Evolutionary conservation across 2,113 vertebrate genomes (phyloP), one percentile per base, ranked within the genome.

Genomic region (Ondatra zibethicus): DNA sequence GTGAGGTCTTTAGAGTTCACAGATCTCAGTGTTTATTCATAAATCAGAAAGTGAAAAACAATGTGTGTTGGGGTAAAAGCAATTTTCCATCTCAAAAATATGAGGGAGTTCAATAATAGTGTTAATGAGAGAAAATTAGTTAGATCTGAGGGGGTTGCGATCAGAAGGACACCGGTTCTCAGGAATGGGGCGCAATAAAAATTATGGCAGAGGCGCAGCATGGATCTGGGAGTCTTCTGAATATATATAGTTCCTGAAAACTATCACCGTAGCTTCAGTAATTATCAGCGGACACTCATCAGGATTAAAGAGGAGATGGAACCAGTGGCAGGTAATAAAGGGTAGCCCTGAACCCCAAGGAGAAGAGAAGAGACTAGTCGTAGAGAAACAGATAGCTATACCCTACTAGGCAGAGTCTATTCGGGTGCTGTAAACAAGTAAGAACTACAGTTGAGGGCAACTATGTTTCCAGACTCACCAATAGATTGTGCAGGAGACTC

Each of bases 11-110:
- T 82, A 7, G 85, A 58, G 21, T 58, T 93, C 91, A 52, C 78
- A 58, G n/a, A 95, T 50, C 16, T 78, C n/a, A 85, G n/a, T 75
- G 7, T 89, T 89, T 66, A 82, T 92, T 66, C 33, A 77, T 72
- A 72, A 82, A 89, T 96, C 42, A 87, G 16, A 85, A 82, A 47
- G 16, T 42, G 31, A 33, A 19, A 81, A 82, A 36, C 9, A 75
- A 23, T 61, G n/a, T 7, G 21, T 47, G 39, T 42, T 13, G 42
- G 50, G 39, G 3, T 80, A 52, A 61, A 25, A 80, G 31, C 36
- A 90, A 72, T 72, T 86, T 85, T 33, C 42, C 14, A 27, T 52
- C 36, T 88, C 45, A 42, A 29, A 89, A 55, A 72, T 72, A 86
- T 47, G 31, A 0, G 61, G 36, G 91, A 65, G 29, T 63, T 85